Percentiles rank a stretch among this genome's conserved stretches.
Evolutionary conservation across 2,888 invertebrate genomes (phyloP).

Genomic region (Eulithis prunata): DNA sequence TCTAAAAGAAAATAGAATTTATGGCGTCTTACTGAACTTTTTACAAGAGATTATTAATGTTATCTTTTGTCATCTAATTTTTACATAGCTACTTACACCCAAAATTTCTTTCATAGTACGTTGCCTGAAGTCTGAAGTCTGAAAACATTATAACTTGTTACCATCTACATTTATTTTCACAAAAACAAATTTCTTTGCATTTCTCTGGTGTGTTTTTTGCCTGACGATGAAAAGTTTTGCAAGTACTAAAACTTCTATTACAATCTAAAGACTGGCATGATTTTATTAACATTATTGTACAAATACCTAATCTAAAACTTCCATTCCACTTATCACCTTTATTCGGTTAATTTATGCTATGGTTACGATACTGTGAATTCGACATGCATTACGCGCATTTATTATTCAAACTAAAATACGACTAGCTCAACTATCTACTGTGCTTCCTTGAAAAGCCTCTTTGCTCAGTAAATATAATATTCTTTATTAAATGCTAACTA

Average conservation of each 20-base stretch:
- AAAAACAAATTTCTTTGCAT: neutral
- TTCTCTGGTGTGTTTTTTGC: neutral
- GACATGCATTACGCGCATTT: no score
- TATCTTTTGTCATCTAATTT: constrained; percentile 39
- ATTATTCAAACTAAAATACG: no score
- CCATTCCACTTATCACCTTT: no score
- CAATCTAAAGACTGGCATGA: no score
- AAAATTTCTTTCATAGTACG: constrained; percentile 4
- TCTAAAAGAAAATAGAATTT: constrained; percentile 65
- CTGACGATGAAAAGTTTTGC: no score
- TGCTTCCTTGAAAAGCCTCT: no score
- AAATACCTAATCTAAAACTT: no score
- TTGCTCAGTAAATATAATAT: constrained; percentile 3
- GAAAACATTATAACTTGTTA: constrained; percentile 1
- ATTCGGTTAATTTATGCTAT: no score
- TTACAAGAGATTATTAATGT: constrained; percentile 41
- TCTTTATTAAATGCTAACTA: constrained; percentile 17
- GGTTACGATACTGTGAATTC: no score
- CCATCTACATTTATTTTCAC: neutral
- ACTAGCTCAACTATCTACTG: no score
- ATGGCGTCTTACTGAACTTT: constrained; percentile 54
- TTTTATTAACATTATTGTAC: no score
- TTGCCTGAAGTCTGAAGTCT: constrained; percentile 11
- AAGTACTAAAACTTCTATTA: no score
- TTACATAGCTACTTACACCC: constrained; percentile 17